Evolutionary conservation across 2,888 invertebrate species (phyloP), one percentile per base, ranked within the genome.

Genomic region (Hydropsyche betteni): DNA sequence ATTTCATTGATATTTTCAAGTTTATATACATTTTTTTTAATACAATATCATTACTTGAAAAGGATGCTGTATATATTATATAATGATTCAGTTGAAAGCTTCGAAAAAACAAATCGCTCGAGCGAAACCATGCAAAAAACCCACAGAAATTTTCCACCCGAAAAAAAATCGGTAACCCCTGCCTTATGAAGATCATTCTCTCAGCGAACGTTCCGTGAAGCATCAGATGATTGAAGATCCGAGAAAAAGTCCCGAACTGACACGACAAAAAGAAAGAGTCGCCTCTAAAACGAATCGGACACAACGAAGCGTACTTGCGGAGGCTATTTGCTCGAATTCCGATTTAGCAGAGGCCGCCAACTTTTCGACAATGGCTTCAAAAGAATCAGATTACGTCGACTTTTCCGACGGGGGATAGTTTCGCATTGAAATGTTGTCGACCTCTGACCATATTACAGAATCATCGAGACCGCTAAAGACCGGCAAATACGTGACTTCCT

Each of bases 401-500:
- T 24, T 2, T 24, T 24, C 2, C 24, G 2, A 24, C 24, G 1
- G 24, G 24, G 24, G 24, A 24, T 44, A 8, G 6, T 44, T 44
- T 10, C 44, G 44, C 44, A 34, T 16, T 8, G 53, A 70, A 70
- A 70, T 24, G 70, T 70, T 70, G 36, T 33, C 55, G 36, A 70
- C n/a, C 52, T 12, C 70, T 70, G 36, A 64, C 36, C 34, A 51
- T 70, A 70, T 70, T 70, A 69, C 16, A 51, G 70, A 70, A 70
- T 70, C 55, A 52, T 51, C 16, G 70, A 34, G 70, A 52, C 70
- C 52, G 34, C 70, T 70, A 70, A 70, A 70, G 70, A 70, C 70
- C 70, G 70, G 69, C 53, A 68, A 74, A 74, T 68, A 74, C 74
- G 74, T 74, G 74, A 74, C 74, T 74, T 74, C 74, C 74, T 74